Conservation (phyloP, 1,140 invertebrate species). For the Drosophila novamexicana region DNA sequence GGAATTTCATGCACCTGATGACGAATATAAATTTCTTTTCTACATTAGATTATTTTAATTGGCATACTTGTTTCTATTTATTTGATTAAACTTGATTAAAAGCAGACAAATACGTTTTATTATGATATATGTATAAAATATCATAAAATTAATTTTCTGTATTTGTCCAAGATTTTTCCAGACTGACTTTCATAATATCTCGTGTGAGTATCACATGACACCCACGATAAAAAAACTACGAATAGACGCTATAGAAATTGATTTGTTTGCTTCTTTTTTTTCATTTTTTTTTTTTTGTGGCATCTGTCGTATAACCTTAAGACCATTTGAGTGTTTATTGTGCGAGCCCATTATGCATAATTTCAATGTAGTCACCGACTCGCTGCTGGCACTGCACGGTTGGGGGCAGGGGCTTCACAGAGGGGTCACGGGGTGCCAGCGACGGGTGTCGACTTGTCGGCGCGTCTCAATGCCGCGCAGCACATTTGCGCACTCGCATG, state of each 20-base stretch:
- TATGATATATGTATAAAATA: too few relatives aligned
- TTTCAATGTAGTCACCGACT: conserved; percentile 46
- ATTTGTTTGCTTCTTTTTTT: conserved; percentile 44
- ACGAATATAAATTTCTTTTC: too few relatives aligned
- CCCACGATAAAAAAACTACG: conserved; percentile 24
- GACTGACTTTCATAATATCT: neutral
- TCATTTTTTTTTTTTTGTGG: conserved; percentile 20
- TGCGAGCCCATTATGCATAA: conserved; percentile 62
- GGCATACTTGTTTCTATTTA: too few relatives aligned
- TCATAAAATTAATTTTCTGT: too few relatives aligned
- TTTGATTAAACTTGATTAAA: too few relatives aligned
- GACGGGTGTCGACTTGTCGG: conserved; percentile 11
- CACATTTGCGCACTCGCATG: conserved; percentile 47
- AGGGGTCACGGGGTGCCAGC: neutral
- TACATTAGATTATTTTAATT: too few relatives aligned
- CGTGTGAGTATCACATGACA: conserved; percentile 47
- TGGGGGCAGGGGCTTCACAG: neutral
- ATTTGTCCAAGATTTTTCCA: neutral
- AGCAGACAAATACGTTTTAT: too few relatives aligned
- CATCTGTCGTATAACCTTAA: conserved; percentile 44
- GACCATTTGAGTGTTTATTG: conserved; percentile 43
- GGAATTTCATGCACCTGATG: too few relatives aligned
- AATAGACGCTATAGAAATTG: conserved; percentile 48
- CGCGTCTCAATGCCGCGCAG: conserved; percentile 39
- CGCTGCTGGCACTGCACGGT: neutral